Evolutionary conservation across 2,888 invertebrate species (phyloP), one percentile per base, ranked within the genome.

Genomic region (Noctua comes): DNA sequence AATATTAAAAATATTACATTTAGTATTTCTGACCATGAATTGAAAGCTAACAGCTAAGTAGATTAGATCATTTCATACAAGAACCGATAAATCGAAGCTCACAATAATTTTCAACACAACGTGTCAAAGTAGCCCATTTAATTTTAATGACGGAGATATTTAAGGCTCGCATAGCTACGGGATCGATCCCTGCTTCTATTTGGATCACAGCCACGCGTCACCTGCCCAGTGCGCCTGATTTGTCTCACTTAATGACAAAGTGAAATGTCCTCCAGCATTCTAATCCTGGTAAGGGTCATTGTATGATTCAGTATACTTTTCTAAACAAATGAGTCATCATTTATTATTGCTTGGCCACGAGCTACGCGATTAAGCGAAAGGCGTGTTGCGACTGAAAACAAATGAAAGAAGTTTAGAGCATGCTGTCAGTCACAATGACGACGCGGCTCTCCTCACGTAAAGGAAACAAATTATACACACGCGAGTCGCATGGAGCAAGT

Each of bases 291-390:
- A 59, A 21, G 31, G 62, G 62, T 72, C n/a, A 36, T 71, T 78
- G 24, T 65, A 40, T 70, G 43, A 46, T 66, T 59, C 57, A n/a
- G 68, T 71, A 21, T 71, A 72, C 64, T 76, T 62, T 73, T 64
- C 48, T 31, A 77, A 84, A 84, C 73, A 81, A 84, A 84, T 75
- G 36, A 73, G 57, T 73, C 27, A 68, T 82, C 66, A 76, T 84
- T 84, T 84, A 48, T 84, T 64, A 36, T 3, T 36, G 24, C 24
- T 64, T 36, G 24, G 64, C 36, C 36, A 64, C 36, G 21, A 24
- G 21, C 36, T 36, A 64, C 36, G 36, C 64, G 64, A 40, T 40
- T 40, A 40, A 65, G 24, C 40, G 40, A 24, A 13, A 13, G 2
- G n/a, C 7, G n/a, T 24, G 11, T 64, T 36, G 5, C 13, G 1